phyloP scores from a whole-genome alignment of 2,888 invertebrate genomes.

The Eueremaeus valkanovi region DNA sequence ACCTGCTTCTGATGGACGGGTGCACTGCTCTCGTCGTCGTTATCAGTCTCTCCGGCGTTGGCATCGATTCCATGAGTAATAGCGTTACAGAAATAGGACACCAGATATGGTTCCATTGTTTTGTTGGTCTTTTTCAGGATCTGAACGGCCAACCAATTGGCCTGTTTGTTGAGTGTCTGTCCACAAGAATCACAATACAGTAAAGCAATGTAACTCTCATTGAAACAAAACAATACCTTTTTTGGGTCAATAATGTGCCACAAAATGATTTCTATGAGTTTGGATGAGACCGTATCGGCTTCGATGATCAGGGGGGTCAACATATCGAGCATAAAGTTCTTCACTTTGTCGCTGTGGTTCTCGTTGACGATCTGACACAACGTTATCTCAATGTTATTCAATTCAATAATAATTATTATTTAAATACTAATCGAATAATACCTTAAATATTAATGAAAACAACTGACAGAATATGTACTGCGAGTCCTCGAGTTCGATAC shows the following conservation, averaged over 20 bases:
- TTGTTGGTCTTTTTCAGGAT: slow-evolving; percentile 84
- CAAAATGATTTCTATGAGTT: slow-evolving; percentile 86
- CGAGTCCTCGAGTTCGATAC: slow-evolving; percentile 94
- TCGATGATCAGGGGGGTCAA: slow-evolving; percentile 90
- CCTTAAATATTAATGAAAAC: slow-evolving; percentile 81
- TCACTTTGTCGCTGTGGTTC: slow-evolving; percentile 92
- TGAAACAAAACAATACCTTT: slow-evolving; percentile 51
- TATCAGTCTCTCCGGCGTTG: slow-evolving; percentile 53
- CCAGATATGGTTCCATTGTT: slow-evolving; percentile 76
- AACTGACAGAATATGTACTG: slow-evolving; percentile 93
- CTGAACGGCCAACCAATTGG: slow-evolving; percentile 70
- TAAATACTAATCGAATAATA: slow-evolving; percentile 5
- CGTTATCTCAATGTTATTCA: too few relatives aligned
- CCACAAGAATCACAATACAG: not conserved
- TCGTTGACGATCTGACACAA: slow-evolving; percentile 60
- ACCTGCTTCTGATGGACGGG: not conserved
- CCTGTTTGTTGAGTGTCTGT: slow-evolving; percentile 47
- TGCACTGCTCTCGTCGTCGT: slow-evolving; percentile 55
- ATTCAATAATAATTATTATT: slow-evolving; percentile 6
- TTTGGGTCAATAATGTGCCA: slow-evolving; percentile 87
- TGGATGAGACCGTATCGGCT: slow-evolving; percentile 89
- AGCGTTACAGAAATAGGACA: slow-evolving; percentile 86
- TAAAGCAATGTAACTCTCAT: too few relatives aligned
- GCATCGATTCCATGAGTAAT: slow-evolving; percentile 38
- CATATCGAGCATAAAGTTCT: slow-evolving; percentile 94